phyloP scores from a whole-genome alignment of 1,140 invertebrate genomes.

The Octopus bimaculoides region DNA sequence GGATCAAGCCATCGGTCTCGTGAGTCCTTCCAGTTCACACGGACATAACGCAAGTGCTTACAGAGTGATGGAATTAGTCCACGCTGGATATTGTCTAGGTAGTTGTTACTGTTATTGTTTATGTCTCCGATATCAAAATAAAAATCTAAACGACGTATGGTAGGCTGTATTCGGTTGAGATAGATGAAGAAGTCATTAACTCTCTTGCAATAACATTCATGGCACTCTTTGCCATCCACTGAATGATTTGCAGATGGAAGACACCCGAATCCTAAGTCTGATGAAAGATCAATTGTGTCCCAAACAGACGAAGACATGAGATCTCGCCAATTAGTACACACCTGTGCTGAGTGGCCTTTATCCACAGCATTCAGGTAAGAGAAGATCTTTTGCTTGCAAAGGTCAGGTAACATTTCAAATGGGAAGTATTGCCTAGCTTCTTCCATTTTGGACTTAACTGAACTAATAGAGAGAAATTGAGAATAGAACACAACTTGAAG shows the following conservation, averaged over 20 bases:
- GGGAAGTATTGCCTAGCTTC: slow-evolving; percentile 29
- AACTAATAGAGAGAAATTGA: too few relatives aligned
- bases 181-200: slow-evolving; percentile 37
- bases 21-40: slow-evolving; percentile 51
- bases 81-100: slow-evolving; percentile 34
- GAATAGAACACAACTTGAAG: too few relatives aligned
- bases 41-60: slow-evolving; percentile 35
- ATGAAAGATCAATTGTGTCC: slow-evolving; percentile 38
- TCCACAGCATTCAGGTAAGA: slow-evolving; percentile 40
- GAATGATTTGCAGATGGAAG: slow-evolving; percentile 34
- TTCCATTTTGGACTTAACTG: not conserved
- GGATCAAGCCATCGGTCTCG: slow-evolving; percentile 39
- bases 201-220: slow-evolving; percentile 41
- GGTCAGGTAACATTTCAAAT: slow-evolving; percentile 43
- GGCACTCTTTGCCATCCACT: slow-evolving; percentile 32
- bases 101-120: slow-evolving; percentile 18
- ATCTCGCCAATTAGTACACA: slow-evolving; percentile 44
- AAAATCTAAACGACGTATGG: slow-evolving; percentile 45
- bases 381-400: slow-evolving; percentile 50
- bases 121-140: slow-evolving; percentile 51
- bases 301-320: slow-evolving; percentile 44
- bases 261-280: slow-evolving; percentile 41
- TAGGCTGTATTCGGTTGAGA: slow-evolving; percentile 34
- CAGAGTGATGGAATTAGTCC: slow-evolving; percentile 33
- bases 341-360: slow-evolving; percentile 35